phyloP scores from a whole-genome alignment of 2,797 vertebrate species.

The Galagoides demidoff region DNA sequence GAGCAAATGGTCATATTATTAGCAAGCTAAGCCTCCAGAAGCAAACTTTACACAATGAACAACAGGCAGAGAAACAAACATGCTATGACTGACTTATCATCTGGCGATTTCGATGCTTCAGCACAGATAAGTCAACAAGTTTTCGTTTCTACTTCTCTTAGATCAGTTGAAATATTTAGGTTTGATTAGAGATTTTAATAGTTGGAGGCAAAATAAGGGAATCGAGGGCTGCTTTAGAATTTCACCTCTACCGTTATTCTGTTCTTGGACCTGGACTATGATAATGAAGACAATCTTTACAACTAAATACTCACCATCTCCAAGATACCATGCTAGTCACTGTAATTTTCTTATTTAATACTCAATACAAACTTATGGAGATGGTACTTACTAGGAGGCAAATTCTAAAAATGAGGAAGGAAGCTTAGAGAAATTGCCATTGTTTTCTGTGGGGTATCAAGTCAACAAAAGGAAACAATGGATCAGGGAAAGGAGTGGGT shows the following conservation, averaged over 20 bases:
- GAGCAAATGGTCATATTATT: not conserved
- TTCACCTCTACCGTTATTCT: not conserved
- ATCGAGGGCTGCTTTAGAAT: not conserved
- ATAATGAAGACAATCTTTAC: not conserved
- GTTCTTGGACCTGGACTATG: not conserved
- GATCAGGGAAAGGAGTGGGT: rapidly evolving
- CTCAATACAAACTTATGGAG: not conserved
- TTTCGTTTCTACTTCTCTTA: constrained; percentile 16
- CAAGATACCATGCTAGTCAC: not conserved
- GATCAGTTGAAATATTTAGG: not conserved
- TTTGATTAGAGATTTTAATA: not conserved
- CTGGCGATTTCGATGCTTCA: not conserved
- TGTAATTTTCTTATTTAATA: not conserved
- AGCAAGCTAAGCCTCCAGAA: not conserved
- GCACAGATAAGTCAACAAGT: not conserved
- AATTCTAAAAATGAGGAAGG: not conserved
- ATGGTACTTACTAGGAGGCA: not conserved
- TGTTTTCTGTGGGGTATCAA: not conserved
- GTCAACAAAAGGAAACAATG: not conserved
- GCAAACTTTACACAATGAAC: not conserved
- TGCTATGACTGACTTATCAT: not conserved
- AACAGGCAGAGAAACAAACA: not conserved
- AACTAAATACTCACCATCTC: not conserved
- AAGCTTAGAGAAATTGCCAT: not conserved
- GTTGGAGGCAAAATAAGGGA: not conserved